These are phyloP conservation scores for Luperina nickerlii DNA, from an alignment of 2,888 invertebrate genomes.

Conservation along the genomic window DNA sequence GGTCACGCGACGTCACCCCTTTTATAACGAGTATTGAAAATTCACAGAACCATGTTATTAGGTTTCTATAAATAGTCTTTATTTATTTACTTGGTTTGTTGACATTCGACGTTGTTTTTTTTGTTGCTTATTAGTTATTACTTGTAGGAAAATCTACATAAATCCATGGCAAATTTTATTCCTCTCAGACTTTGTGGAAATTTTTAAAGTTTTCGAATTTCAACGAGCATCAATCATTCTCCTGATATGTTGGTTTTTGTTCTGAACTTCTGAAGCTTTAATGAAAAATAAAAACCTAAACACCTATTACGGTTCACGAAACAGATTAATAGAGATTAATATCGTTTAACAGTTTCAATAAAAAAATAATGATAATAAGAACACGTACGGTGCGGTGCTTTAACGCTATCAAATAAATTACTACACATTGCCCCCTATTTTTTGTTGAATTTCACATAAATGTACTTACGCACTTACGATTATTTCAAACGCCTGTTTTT, in stretches of 20 bases:
- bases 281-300: not conserved
- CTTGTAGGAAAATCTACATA: not conserved
- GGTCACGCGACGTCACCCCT: conserved; percentile 11
- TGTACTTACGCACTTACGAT: conserved; percentile 10
- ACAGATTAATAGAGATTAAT: conserved; percentile 15
- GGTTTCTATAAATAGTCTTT: conserved; percentile 34
- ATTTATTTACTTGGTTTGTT: conserved; percentile 40
- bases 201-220: not conserved
- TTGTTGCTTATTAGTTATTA: not conserved
- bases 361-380: conserved; percentile 11
- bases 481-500: not conserved
- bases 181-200: not conserved
- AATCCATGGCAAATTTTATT: conserved; percentile 5
- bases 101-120: not conserved
- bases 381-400: conserved; percentile 11
- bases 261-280: not conserved
- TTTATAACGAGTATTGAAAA: conserved; percentile 35
- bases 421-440: not conserved
- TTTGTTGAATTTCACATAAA: conserved; percentile 34
- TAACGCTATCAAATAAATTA: conserved; percentile 36
- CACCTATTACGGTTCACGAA: not conserved
- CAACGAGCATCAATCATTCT: not conserved
- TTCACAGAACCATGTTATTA: conserved; percentile 26
- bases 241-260: not conserved
- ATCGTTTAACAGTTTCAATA: conserved; percentile 8